phyloP scores from a whole-genome alignment of 1,140 invertebrate genomes.

The Hycleus phaleratus region DNA sequence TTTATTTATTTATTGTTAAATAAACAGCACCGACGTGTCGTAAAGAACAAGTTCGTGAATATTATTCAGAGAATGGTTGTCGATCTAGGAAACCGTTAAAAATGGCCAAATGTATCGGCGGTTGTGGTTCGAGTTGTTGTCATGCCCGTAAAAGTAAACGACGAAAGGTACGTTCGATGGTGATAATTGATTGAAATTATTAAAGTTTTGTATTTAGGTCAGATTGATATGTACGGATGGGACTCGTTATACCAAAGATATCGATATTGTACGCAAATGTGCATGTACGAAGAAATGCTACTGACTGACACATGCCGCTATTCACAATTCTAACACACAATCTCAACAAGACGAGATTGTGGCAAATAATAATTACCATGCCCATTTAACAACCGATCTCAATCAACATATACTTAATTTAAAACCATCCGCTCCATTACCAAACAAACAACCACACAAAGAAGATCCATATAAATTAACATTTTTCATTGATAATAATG shows the following conservation, averaged over 20 bases:
- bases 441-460: background rate
- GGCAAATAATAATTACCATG: conserved; percentile 15
- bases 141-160: conserved; percentile 85
- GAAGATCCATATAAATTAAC: conserved; percentile 31
- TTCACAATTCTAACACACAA: conserved; percentile 39
- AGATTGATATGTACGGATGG: conserved; percentile 88
- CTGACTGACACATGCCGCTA: conserved; percentile 46
- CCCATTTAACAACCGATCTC: conserved; percentile 24
- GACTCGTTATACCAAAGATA: conserved; percentile 86
- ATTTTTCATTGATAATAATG: conserved; percentile 33
- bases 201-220: conserved; percentile 46
- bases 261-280: conserved; percentile 93
- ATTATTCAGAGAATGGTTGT: conserved; percentile 83
- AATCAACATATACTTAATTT: conserved; percentile 21
- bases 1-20: background rate
- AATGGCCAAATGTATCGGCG: conserved; percentile 72
- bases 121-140: conserved; percentile 56
- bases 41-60: conserved; percentile 84
- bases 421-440: conserved; percentile 12
- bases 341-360: conserved; percentile 17
- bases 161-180: conserved; percentile 61
- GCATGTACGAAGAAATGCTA: conserved; percentile 79
- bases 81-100: conserved; percentile 81
- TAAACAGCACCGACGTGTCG: conserved; percentile 72
- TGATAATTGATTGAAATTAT: conserved; percentile 6